Conservation (phyloP, 2,113 vertebrate genomes). For the Esox niger region DNA sequence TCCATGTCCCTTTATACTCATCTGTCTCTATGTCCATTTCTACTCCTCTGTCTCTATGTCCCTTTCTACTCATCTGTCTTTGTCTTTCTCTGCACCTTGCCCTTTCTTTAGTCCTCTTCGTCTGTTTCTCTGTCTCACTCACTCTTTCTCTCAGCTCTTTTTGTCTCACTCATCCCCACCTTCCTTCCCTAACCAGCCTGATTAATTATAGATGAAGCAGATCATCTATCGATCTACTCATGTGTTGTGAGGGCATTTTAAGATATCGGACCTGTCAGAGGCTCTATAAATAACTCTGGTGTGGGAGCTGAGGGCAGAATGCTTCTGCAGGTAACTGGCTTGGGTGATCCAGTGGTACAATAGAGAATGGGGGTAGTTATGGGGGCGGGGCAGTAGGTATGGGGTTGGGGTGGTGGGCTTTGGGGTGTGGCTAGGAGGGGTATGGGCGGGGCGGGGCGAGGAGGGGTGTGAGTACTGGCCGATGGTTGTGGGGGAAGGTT, state of each 20-base stretch:
- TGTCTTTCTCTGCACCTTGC: too few species aligned
- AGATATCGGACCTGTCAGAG: constrained; percentile 68
- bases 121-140: too few species aligned
- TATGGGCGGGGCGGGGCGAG: neutral
- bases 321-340: neutral
- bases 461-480: neutral
- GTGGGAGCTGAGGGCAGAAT: constrained; percentile 23
- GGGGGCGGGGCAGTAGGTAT: neutral
- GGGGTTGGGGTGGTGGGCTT: neutral
- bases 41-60: too few species aligned
- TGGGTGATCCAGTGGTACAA: neutral
- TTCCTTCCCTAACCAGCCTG: constrained; percentile 47
- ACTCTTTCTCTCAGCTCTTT: too few species aligned
- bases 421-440: neutral
- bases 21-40: constrained; percentile 32
- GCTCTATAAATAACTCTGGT: constrained; percentile 55
- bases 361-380: neutral
- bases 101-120: too few species aligned
- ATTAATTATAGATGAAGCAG: constrained; percentile 75
- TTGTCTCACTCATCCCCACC: too few species aligned
- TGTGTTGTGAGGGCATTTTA: constrained; percentile 66
- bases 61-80: too few species aligned
- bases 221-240: constrained; percentile 72
- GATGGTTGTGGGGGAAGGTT: neutral
- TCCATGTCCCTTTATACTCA: constrained; percentile 28